Evolutionary conservation across 2,888 invertebrate genomes (phyloP), one percentile per base, ranked within the genome.

Genomic region (Mystacides longicornis): DNA sequence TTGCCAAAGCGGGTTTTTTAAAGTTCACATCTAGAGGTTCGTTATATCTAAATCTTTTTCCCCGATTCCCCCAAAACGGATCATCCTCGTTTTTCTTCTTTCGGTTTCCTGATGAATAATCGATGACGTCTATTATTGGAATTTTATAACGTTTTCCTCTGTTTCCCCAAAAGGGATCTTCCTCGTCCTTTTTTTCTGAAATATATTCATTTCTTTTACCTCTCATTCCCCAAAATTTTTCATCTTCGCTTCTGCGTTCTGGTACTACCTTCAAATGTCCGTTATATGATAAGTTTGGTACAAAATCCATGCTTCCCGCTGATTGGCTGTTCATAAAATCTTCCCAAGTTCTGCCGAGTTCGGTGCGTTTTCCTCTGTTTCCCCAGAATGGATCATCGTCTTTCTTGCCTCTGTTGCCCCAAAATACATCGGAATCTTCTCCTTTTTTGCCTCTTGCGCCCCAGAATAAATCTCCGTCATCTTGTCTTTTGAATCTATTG

Each of bases 51-150:
- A 37, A 37, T 55, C 52, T 49, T 50, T 59, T 56, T 4, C 53
- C 59, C n/a, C 57, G 33, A 14, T 55, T 59, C 3, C 55, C 58
- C 75, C 75, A 75, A 64, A 76, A 75, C 1, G 73, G 74, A 37
- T 63, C 61, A 7, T 71, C 70, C 51, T 69, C 58, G 54, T 48
- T 52, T 55, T 16, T 49, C 45, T 42, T 43, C 16, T 37, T 49
- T 18, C 31, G 19, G 16, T 47, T 45, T 2, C 51, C 49, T 74
- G 75, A 75, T 64, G 75, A 75, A 1, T 74, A 73, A 33, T 62
- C 56, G 57, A 67, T 67, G 53, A 62, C 45, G 5, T 21, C 9
- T 20, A 7, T 19, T 16, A 20, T 14, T 45, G 45, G 45, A 3
- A 19, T 4, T 5, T n/a, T n/a, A n/a, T n/a, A 20, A 20, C 45